Conservation (phyloP, 2,113 vertebrate species). For the Callaeas wilsoni region DNA sequence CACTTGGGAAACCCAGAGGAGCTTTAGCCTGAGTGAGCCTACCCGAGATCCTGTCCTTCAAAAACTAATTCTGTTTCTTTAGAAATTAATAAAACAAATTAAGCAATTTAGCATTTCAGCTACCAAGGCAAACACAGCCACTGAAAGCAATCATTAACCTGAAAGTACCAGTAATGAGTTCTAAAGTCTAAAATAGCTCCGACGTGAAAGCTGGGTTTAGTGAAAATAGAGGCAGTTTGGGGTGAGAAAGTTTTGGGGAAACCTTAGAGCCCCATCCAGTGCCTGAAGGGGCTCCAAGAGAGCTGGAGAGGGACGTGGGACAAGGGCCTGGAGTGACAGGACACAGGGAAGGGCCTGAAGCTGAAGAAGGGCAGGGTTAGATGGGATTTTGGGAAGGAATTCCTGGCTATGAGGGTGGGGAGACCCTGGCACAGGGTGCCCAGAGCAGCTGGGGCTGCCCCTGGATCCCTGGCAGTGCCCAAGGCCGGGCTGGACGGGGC, state of each 20-base stretch:
- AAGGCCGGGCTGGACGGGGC: background rate
- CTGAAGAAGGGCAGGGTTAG: background rate
- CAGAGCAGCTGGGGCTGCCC: background rate
- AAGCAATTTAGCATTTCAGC: background rate
- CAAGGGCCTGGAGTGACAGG: background rate
- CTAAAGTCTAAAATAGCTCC: background rate
- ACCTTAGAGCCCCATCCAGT: background rate
- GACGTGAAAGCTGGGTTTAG: background rate
- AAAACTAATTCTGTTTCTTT: background rate
- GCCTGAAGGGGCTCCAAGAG: background rate
- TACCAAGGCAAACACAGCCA: background rate
- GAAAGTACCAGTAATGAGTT: background rate
- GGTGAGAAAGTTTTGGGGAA: background rate
- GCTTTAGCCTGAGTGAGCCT: background rate
- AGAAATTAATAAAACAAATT: background rate
- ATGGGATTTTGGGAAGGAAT: background rate
- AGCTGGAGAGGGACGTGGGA: background rate
- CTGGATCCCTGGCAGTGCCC: background rate
- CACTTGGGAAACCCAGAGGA: background rate
- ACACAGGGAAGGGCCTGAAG: background rate
- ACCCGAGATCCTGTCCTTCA: background rate
- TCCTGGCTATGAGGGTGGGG: accelerated
- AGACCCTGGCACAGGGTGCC: background rate
- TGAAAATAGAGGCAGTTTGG: background rate
- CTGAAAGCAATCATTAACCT: background rate